Evolutionary conservation across 2,113 vertebrate genomes (phyloP), one percentile per base, ranked within the genome.

Genomic region (Poeciliopsis prolifica): DNA sequence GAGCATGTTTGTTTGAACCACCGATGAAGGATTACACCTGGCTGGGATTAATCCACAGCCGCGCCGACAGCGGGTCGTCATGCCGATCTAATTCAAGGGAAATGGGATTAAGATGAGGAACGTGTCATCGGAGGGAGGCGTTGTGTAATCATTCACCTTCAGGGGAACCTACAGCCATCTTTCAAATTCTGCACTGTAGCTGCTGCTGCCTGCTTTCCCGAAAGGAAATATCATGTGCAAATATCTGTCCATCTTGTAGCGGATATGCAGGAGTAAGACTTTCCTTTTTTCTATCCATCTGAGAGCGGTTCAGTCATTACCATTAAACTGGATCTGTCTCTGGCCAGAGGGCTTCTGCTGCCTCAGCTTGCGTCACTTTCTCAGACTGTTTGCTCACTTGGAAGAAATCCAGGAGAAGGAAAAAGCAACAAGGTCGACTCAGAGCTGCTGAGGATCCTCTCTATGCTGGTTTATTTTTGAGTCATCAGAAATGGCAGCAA

Each of bases 1-100:
- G 74, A 80, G 82, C 84, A 63, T 81, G 72, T 82, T 82, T 78
- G 72, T 81, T 69, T 60, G 37, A 71, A 70, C 61, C 44, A 22
- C 65, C 68, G 70, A 70, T 80, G 87, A 26, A 17, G 79, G 84
- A 90, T 91, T 91, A 86, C 75, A 77, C 72, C 63, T 77, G 58
- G 26, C 68, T 80, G 44, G 7, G 65, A 69, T 79, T 73, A 66
- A 69, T 82, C 54, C 37, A 61, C 40, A 75, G 74, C 31, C 42
- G 26, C 40, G 7, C 9, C 10, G 12, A 60, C 40, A 72, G 58
- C 35, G 14, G 12, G 63, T 68, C 72, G 26, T 75, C 81, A 63
- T 26, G 17, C 51, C 19, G 5, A 35, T 40, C 66, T 84, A 28
- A 31, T 62, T 77, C 69, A 67, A 61, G 64, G 44, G 70, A 48